A percentile compares a stretch with the other conserved stretches of the same genome.
Evolutionary conservation across 1,140 invertebrate species (phyloP).

Genomic region (Lasioglossum albipes): DNA sequence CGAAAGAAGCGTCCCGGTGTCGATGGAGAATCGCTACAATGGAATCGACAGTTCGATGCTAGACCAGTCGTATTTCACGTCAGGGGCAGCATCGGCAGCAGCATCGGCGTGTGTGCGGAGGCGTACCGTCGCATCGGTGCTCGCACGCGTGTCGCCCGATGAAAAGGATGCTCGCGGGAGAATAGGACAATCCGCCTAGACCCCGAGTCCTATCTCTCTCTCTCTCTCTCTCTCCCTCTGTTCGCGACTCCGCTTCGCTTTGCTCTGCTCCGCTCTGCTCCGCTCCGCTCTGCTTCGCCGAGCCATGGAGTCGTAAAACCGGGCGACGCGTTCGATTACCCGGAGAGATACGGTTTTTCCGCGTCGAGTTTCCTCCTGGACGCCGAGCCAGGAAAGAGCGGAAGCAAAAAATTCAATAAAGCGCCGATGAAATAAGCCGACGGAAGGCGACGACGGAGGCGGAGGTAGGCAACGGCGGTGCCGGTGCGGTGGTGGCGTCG

Average conservation of each 20-base stretch:
- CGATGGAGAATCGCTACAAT: constrained; percentile 42
- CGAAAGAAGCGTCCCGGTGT: constrained; percentile 11
- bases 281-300: background rate
- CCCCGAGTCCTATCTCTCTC: too few relatives aligned
- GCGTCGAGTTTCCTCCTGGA: background rate
- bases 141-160: constrained; percentile 4
- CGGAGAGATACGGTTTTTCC: constrained; percentile 21
- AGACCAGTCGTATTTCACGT: constrained; percentile 40
- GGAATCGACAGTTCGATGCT: constrained; percentile 43
- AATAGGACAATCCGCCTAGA: background rate
- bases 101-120: background rate
- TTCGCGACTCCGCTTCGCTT: too few relatives aligned
- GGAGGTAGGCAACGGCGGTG: background rate
- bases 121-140: background rate
- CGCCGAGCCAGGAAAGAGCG: background rate
- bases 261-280: too few relatives aligned
- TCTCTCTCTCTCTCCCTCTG: too few relatives aligned
- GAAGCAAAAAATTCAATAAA: constrained; percentile 19
- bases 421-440: constrained; percentile 25
- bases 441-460: background rate
- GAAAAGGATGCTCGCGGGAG: constrained; percentile 3
- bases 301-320: constrained; percentile 26
- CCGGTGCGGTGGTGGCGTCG: background rate
- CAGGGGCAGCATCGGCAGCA: background rate
- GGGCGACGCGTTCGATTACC: constrained; percentile 23